These are phyloP conservation scores for Mola mola DNA, from an alignment of 2,113 vertebrate genomes.

Conservation along the genomic window DNA sequence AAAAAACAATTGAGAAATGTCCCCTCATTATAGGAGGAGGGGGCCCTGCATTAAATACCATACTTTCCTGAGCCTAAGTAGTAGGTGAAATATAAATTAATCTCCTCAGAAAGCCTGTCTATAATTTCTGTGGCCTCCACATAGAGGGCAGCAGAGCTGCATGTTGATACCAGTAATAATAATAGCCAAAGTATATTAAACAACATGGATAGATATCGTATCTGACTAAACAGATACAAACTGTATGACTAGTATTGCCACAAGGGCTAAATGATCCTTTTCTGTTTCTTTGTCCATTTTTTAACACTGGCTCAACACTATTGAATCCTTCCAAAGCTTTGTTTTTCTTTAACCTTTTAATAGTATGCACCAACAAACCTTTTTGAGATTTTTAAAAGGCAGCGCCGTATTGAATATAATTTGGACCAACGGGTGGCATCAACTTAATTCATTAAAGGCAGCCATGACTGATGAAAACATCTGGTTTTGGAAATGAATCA, in stretches of 20 bases:
- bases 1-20: slow-evolving; percentile 32
- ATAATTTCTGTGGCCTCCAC: slow-evolving; percentile 32
- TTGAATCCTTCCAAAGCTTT: slow-evolving; percentile 24
- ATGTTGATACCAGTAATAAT: slow-evolving; percentile 57
- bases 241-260: slow-evolving; percentile 22
- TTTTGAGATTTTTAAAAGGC: slow-evolving; percentile 33
- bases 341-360: slow-evolving; percentile 12
- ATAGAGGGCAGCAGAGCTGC: slow-evolving; percentile 33
- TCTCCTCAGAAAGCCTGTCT: slow-evolving; percentile 18
- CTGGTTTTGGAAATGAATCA: slow-evolving; percentile 29
- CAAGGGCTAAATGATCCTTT: slow-evolving; percentile 37
- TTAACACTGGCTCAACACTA: slow-evolving; percentile 2
- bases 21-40: slow-evolving; percentile 21
- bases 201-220: too few relatives aligned
- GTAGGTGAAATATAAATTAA: slow-evolving; percentile 55
- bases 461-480: slow-evolving; percentile 27
- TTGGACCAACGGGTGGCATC: slow-evolving; percentile 8
- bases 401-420: slow-evolving; percentile 21
- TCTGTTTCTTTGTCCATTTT: slow-evolving; percentile 9
- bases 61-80: slow-evolving; percentile 33
- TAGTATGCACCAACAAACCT: slow-evolving; percentile 31
- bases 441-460: too few relatives aligned
- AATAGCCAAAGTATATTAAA: slow-evolving; percentile 45
- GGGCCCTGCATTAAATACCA: background rate
- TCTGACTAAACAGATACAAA: slow-evolving; percentile 45